phyloP scores from a whole-genome alignment of 2,797 vertebrate species.

The Gorsachius magnificus region DNA sequence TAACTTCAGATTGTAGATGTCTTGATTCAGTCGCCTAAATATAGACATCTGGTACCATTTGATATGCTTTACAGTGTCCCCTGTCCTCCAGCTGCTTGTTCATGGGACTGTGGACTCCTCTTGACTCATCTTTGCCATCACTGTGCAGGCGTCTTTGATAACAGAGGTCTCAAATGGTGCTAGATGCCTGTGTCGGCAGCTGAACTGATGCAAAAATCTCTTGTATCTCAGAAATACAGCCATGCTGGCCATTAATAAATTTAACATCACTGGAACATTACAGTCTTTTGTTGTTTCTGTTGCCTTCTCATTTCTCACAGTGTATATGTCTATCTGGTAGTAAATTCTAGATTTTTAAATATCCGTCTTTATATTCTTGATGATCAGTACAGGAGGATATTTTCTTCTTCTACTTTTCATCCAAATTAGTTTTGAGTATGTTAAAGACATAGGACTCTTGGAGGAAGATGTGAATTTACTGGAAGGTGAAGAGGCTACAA shows the following conservation, averaged over 20 bases:
- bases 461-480: background rate
- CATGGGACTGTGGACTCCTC: background rate
- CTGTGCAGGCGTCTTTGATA: background rate
- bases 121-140: background rate
- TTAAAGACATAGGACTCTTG: background rate
- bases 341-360: background rate
- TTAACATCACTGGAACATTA: background rate
- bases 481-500: background rate
- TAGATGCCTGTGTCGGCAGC: background rate
- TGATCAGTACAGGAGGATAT: fast-evolving
- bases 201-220: background rate
- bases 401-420: background rate
- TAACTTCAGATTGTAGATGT: background rate
- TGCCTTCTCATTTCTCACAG: background rate
- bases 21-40: background rate
- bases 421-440: background rate
- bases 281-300: background rate
- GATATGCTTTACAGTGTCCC: background rate
- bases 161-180: background rate
- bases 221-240: background rate
- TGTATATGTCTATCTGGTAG: background rate
- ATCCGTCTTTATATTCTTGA: background rate
- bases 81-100: background rate
- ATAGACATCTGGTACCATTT: background rate
- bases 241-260: background rate